Conservation (phyloP, 2,888 invertebrate genomes). For the Petrophora chlorosata region DNA sequence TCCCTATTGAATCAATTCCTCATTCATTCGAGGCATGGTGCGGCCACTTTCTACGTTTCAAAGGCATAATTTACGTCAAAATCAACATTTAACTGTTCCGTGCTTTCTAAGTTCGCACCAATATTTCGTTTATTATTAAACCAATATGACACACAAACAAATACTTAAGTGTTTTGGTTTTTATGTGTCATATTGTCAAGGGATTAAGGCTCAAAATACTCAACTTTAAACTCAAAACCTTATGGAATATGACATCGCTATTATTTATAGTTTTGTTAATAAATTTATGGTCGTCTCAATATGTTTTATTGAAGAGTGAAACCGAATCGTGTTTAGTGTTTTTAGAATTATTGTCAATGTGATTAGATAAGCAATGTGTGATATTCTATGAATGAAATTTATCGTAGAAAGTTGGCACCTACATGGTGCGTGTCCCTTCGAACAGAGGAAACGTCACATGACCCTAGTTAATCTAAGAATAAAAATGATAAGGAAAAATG, state of each 20-base stretch:
- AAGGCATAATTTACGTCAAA: conserved; percentile 22
- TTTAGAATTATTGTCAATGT: conserved; percentile 47
- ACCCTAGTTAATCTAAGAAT: conserved; percentile 4
- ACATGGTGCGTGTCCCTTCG: too few species aligned
- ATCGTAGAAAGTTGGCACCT: conserved; percentile 45
- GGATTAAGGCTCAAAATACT: conserved; percentile 35
- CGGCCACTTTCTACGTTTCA: conserved; percentile 22
- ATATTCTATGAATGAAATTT: conserved; percentile 52
- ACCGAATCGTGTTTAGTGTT: conserved; percentile 44
- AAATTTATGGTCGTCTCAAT: conserved; percentile 66
- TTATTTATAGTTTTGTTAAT: conserved; percentile 77
- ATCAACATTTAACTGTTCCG: conserved; percentile 14
- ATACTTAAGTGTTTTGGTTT: too few species aligned
- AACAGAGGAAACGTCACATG: too few species aligned
- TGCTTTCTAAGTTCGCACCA: conserved; percentile 72
- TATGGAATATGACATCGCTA: conserved; percentile 37
- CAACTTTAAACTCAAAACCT: conserved; percentile 5
- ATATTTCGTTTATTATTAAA: conserved; percentile 49
- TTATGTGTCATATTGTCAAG: conserved; percentile 20
- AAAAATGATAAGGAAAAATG: background rate
- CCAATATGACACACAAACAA: conserved; percentile 31
- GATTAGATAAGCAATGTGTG: conserved; percentile 54
- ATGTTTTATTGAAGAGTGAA: conserved; percentile 63
- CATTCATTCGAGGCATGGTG: too few species aligned
- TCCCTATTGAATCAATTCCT: too few species aligned